phyloP scores from a whole-genome alignment of 2,888 invertebrate genomes.

The Ommatoiulus sabulosus region DNA sequence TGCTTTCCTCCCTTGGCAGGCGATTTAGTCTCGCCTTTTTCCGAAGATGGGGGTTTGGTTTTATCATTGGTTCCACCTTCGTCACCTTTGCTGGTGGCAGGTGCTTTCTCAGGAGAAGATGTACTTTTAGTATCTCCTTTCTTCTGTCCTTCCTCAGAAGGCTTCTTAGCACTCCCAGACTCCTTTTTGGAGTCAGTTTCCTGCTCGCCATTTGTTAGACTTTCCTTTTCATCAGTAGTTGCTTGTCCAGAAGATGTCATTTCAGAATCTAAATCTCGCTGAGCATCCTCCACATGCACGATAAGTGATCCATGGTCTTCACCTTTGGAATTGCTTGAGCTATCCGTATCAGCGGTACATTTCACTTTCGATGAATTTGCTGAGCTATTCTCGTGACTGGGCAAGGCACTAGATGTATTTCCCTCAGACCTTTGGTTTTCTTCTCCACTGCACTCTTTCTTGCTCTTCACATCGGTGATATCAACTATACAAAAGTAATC shows the following conservation, averaged over 20 bases:
- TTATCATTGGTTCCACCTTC: conserved; percentile 30
- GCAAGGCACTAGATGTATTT: not conserved
- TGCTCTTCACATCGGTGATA: conserved; percentile 15
- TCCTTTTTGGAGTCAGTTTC: conserved; percentile 35
- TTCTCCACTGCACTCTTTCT: conserved; percentile 7
- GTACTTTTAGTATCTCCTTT: conserved; percentile 5
- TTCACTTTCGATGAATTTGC: not conserved
- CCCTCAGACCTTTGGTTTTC: not conserved
- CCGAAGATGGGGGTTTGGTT: not conserved
- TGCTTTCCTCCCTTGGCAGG: conserved; percentile 34
- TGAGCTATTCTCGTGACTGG: not conserved
- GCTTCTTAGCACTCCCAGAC: not conserved
- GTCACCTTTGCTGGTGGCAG: conserved; percentile 4
- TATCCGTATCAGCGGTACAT: not conserved
- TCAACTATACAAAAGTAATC: conserved; percentile 49
- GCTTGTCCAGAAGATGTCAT: not conserved
- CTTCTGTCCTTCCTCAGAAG: conserved; percentile 19
- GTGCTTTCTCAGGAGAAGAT: not conserved
- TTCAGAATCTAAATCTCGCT: conserved; percentile 47
- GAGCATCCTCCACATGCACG: conserved; percentile 46
- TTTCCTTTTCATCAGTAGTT: not conserved
- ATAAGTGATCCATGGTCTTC: conserved; percentile 33
- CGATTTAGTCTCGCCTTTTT: not conserved
- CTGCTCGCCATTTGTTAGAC: conserved; percentile 6
- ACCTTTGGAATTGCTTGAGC: not conserved